Evolutionary conservation across 92 coral and sea anemone species (phyloP), one percentile per base, ranked within the genome.

Genomic region (Epizoanthus illoricatus): DNA sequence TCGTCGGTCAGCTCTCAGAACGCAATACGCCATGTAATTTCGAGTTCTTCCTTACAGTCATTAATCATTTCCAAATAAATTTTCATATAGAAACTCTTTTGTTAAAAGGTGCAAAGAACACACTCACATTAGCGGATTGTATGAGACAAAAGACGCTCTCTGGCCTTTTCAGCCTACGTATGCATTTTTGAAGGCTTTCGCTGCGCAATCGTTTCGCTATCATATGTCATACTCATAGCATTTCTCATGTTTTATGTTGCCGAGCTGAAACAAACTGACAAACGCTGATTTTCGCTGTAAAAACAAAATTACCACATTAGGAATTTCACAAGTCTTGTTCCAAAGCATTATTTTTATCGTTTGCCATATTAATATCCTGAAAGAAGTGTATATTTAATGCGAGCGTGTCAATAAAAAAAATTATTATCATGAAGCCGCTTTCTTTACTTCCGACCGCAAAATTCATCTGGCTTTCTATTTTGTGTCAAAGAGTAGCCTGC

Each of bases 361-460:
- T 75, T 10, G n/a, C 39, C 33, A 28, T 40, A 61, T 21, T 12
- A 23, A 59, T 75, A 13, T 39, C 56, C 52, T 63, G 28, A 18
- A 75, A 10, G 43, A 60, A 60, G 57, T 16, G 40, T 61, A 76
- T 76, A 59, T 67, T 76, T 76, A n/a, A 12, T 78, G 82, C 28
- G n/a, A 62, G 82, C 71, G 71, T 63, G 71, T 78, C 71, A 63
- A 12, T 78, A 76, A 60, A 75, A 61, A 39, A 15, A 43, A 62
- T 63, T 43, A 78, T 62, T 78, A 62, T 61, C 82, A 61, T 63
- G 56, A 23, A 68, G 18, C 42, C 64, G 69, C 42, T 40, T 76
- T 74, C 55, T 76, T 76, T 64, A 78, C 66, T 62, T 63, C 70
- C 71, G 71, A 76, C 81, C 36, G 62, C 59, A 76, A 76, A 58